These are phyloP conservation scores for Alentia gelatinosa DNA, from an alignment of 2,888 invertebrate genomes.

Conservation along the genomic window DNA sequence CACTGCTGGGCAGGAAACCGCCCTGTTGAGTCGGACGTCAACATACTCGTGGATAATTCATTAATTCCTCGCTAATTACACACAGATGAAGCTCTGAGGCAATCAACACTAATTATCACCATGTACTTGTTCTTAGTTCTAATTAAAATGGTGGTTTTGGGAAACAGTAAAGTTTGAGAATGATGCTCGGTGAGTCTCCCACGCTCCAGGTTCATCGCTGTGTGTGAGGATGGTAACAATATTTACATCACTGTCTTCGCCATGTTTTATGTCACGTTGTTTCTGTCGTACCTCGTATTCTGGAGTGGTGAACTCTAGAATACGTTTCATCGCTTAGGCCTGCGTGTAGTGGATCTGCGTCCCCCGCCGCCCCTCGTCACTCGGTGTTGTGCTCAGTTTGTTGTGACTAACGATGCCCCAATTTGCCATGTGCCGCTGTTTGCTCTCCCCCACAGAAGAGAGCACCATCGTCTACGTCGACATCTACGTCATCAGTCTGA, in stretches of 20 bases:
- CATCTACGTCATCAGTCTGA: slow-evolving; percentile 60
- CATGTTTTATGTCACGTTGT: background rate
- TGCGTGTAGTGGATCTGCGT: background rate
- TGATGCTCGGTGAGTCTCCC: no score
- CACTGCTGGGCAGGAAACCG: no score
- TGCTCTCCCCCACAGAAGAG: slow-evolving; percentile 15
- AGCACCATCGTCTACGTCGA: slow-evolving; percentile 55
- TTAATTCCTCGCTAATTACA: background rate
- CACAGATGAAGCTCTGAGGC: background rate
- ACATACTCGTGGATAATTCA: background rate
- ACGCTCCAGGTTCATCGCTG: background rate
- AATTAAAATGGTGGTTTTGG: no score
- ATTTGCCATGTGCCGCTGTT: background rate
- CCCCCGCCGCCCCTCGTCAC: background rate
- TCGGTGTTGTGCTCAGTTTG: background rate
- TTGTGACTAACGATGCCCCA: background rate
- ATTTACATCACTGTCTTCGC: no score
- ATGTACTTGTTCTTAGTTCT: background rate
- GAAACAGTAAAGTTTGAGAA: no score
- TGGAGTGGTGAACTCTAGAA: background rate
- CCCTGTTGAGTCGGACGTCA: no score
- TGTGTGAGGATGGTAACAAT: background rate
- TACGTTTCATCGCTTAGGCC: background rate
- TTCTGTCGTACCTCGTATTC: background rate
- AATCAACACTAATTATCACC: background rate